A percentile compares a stretch with the other conserved stretches of the same genome.
Conservation (phyloP, 2,113 vertebrate species). For the Psophia crepitans region DNA sequence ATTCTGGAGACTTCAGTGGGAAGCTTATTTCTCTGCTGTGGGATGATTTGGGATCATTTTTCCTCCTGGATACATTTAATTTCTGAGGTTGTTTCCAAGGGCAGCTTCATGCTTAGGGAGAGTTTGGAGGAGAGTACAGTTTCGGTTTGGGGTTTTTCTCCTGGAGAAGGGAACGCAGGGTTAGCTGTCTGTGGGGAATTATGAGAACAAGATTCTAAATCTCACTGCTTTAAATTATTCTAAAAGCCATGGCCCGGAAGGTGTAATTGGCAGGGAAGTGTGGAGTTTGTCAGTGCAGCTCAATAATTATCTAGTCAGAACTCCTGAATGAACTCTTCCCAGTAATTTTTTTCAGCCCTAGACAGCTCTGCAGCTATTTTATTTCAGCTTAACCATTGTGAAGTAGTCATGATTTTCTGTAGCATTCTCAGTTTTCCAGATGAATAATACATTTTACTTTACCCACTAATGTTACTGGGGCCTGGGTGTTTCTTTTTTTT, state of each 20-base stretch:
- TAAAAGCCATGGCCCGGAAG: constrained; percentile 54
- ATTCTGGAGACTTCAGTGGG: not conserved
- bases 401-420: constrained; percentile 37
- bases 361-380: constrained; percentile 19
- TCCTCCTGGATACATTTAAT: not conserved
- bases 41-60: not conserved
- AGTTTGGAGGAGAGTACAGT: not conserved
- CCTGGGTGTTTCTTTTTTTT: not conserved
- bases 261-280: constrained; percentile 63
- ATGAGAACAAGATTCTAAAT: constrained; percentile 50
- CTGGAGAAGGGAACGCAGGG: not conserved
- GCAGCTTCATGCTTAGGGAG: not conserved
- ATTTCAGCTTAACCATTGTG: not conserved
- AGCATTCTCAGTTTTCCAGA: constrained; percentile 56
- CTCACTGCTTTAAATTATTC: constrained; percentile 64
- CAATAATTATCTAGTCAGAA: constrained; percentile 68
- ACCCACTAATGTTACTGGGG: constrained; percentile 18
- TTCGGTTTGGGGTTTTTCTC: not conserved
- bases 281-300: constrained; percentile 55
- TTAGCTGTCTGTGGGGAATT: constrained; percentile 35
- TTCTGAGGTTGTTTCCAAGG: not conserved
- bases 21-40: not conserved
- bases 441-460: constrained; percentile 70
- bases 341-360: not conserved
- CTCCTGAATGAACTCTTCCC: constrained; percentile 57